Percentiles rank a stretch among this genome's conserved stretches.
Conservation (phyloP, 1,140 invertebrate species). For the Tetramorium simillimum region DNA sequence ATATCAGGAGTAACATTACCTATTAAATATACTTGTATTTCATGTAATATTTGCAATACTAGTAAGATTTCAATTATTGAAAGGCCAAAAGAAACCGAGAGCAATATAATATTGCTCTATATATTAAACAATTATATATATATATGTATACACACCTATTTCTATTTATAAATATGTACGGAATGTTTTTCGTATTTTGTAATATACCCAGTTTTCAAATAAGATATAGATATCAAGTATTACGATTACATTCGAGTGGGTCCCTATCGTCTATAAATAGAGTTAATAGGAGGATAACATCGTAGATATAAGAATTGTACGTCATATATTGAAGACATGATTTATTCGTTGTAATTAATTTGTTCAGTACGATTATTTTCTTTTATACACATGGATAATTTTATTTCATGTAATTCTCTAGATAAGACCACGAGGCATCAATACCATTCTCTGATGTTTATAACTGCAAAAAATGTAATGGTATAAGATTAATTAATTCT, state of each 20-base stretch:
- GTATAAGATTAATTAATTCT: conserved; percentile 33
- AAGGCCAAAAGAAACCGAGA: conserved; percentile 50
- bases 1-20: conserved; percentile 40
- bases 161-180: conserved; percentile 43
- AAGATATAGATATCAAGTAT: conserved; percentile 37
- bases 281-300: neutral
- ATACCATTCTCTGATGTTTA: neutral
- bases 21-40: conserved; percentile 3
- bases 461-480: conserved; percentile 15
- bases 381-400: neutral
- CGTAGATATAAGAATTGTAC: conserved; percentile 32
- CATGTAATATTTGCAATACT: conserved; percentile 24
- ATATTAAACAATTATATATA: conserved; percentile 38
- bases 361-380: neutral
- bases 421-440: neutral
- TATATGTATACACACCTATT: conserved; percentile 22
- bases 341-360: conserved; percentile 1
- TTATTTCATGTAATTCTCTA: neutral
- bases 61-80: conserved; percentile 41
- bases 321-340: neutral
- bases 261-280: conserved; percentile 31
- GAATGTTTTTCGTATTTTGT: conserved; percentile 57
- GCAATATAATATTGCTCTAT: conserved; percentile 32
- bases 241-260: neutral
- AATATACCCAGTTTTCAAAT: conserved; percentile 38